Conservation (phyloP, 2,888 invertebrate genomes). For the Drosophila cracens region DNA sequence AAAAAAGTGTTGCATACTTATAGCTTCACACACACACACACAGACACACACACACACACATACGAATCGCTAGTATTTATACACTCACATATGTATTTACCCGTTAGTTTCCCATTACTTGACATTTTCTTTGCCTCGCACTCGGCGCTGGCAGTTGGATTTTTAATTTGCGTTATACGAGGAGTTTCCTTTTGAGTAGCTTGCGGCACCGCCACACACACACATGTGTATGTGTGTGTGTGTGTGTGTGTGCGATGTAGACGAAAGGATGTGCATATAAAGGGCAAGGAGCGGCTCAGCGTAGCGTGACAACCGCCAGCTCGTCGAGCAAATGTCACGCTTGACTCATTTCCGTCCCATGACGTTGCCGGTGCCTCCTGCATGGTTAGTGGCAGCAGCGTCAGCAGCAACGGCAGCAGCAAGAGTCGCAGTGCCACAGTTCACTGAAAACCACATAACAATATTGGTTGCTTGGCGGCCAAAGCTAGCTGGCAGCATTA, state of each 20-base stretch:
- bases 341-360: constrained; percentile 81
- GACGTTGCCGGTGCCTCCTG: constrained; percentile 66
- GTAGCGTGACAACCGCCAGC: constrained; percentile 67
- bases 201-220: constrained; percentile 50
- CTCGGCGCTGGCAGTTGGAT: constrained; percentile 70
- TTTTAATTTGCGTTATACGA: constrained; percentile 80
- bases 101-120: constrained; percentile 69
- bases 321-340: constrained; percentile 77
- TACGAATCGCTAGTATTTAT: constrained; percentile 33
- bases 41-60: background rate
- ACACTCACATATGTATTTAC: constrained; percentile 60
- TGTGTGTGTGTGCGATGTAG: constrained; percentile 23
- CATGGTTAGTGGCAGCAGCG: constrained; percentile 67
- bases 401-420: constrained; percentile 23
- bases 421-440: constrained; percentile 38
- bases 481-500: constrained; percentile 21
- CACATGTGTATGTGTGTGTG: background rate
- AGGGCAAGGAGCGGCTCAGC: constrained; percentile 62
- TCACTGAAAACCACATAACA: constrained; percentile 79
- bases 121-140: constrained; percentile 67
- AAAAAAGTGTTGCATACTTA: constrained; percentile 58
- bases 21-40: constrained; percentile 30
- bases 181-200: constrained; percentile 79
- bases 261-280: constrained; percentile 64
- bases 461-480: constrained; percentile 73